These are phyloP conservation scores for Phallusia fumigata DNA, from an alignment of 23 tunicate species.

Conservation along the genomic window DNA sequence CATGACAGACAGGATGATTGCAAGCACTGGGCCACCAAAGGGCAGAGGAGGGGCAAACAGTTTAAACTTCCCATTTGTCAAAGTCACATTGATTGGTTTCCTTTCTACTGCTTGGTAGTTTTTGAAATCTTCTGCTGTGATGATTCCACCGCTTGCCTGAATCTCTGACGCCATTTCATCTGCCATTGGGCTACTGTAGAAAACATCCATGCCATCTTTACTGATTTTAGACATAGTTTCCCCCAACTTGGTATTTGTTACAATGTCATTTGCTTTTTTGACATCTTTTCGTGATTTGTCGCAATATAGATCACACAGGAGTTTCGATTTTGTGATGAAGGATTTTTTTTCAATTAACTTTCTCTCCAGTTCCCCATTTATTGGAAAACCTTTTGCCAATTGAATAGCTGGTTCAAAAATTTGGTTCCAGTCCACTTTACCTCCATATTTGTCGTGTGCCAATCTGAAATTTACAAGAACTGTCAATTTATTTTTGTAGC, in stretches of 20 bases:
- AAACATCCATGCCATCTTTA: slow-evolving; percentile 34
- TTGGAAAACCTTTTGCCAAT: slow-evolving; percentile 48
- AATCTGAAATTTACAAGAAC: slow-evolving; percentile 47
- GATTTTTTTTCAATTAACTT: slow-evolving; percentile 30
- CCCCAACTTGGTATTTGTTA: slow-evolving; percentile 49
- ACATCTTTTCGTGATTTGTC: slow-evolving; percentile 38
- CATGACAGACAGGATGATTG: slow-evolving; percentile 56
- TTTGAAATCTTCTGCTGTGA: slow-evolving; percentile 37
- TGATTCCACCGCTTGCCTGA: slow-evolving; percentile 25
- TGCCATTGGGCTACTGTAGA: slow-evolving; percentile 49
- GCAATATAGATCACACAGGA: slow-evolving; percentile 53
- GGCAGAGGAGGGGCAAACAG: slow-evolving; percentile 73
- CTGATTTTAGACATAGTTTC: slow-evolving; percentile 49
- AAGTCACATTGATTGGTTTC: slow-evolving; percentile 30
- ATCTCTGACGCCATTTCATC: slow-evolving; percentile 48
- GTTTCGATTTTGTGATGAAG: slow-evolving; percentile 10
- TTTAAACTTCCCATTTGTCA: slow-evolving; percentile 29
- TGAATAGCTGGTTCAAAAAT: slow-evolving; percentile 61
- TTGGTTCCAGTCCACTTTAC: slow-evolving; percentile 59
- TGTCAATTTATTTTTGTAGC: neutral
- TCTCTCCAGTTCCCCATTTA: slow-evolving; percentile 31
- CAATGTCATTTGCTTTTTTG: slow-evolving; percentile 40
- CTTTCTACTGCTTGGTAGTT: slow-evolving; percentile 46
- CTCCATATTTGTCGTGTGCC: slow-evolving; percentile 77
- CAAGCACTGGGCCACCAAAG: slow-evolving; percentile 79